These are phyloP conservation scores for Fabriciana adippe DNA, from an alignment of 2,888 invertebrate genomes.

Conservation along the genomic window DNA sequence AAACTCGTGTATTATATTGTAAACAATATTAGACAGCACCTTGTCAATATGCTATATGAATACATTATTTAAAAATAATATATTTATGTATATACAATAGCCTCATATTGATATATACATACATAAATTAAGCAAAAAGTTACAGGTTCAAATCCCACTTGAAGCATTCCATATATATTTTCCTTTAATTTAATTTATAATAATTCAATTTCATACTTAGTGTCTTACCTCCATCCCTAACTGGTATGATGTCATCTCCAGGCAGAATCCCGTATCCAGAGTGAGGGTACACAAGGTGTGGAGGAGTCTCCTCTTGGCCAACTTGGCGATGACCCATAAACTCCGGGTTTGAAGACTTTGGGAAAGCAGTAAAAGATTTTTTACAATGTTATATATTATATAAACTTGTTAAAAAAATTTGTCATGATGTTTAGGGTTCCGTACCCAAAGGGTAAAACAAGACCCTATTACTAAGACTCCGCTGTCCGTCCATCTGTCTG, in stretches of 20 bases:
- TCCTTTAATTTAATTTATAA: not conserved
- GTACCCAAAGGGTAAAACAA: no score
- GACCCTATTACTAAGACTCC: no score
- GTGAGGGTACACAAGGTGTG: slow-evolving; percentile 71
- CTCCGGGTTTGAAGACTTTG: slow-evolving; percentile 49
- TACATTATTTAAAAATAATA: not conserved
- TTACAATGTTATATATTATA: no score
- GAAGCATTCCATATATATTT: not conserved
- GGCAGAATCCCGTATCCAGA: slow-evolving; percentile 60
- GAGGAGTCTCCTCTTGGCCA: slow-evolving; percentile 73
- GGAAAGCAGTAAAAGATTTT: not conserved
- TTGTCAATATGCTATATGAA: not conserved
- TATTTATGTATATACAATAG: no score
- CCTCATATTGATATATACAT: no score
- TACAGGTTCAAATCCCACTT: no score
- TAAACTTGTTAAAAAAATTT: no score
- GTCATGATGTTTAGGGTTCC: no score
- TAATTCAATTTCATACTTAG: not conserved
- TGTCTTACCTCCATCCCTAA: slow-evolving; percentile 70
- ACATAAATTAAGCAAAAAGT: no score
- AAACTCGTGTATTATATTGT: slow-evolving; percentile 20
- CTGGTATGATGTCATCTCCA: slow-evolving; percentile 74
- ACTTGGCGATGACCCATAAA: slow-evolving; percentile 58
- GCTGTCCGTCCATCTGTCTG: no score
- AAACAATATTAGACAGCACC: slow-evolving; percentile 19